Base-by-base conservation (phyloP, 2,113 vertebrate species). In the Psilopogon haemacephalus region DNA sequence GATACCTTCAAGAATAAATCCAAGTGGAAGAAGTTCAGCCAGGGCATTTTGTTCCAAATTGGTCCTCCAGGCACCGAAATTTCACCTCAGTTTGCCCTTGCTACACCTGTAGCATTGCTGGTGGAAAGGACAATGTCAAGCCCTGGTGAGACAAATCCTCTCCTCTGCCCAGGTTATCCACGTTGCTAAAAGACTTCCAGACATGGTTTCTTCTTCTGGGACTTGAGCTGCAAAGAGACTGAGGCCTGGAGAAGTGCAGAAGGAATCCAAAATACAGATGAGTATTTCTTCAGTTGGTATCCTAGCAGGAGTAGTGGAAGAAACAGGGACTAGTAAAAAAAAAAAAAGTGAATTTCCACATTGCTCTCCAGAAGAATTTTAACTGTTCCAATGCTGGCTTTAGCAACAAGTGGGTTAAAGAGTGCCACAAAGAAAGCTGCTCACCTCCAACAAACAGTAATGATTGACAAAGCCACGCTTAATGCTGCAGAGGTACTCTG, bases 391-490 rank as follows among this genome's bases (percentile, higher is more conserved):
- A 28, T 2, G 9, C 2, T 30, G 21, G 10, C 42, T 90, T 69
- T 62, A 85, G 90, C 60, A 87, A 75, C 59, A 87, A 94, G 90
- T 27, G 50, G 17, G 46, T 85, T 92, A 73, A 58, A 64, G 55
- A 82, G 59, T 58, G 67, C 30, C 63, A 35, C 54, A 58, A 62
- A 74, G n/a, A 24, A 81, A 78, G 70, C 2, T 69, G 19, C 55
- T 83, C 68, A 73, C 32, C 67, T 85, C 78, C 46, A 42, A 19
- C 14, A 63, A 79, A 46, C 77, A 37, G 67, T 69, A 55, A 64
- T 3, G 65, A 78, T 4, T 59, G 75, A 77, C 56, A 85, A 76
- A 93, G 65, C 1, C 65, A n/a, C 30, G 17, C 37, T 4, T 4
- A n/a, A 59, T 26, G 44, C 12, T 0, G 0, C 84, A 76, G 81